Conservation (phyloP, 1,140 invertebrate species). For the Magallana gigas region DNA sequence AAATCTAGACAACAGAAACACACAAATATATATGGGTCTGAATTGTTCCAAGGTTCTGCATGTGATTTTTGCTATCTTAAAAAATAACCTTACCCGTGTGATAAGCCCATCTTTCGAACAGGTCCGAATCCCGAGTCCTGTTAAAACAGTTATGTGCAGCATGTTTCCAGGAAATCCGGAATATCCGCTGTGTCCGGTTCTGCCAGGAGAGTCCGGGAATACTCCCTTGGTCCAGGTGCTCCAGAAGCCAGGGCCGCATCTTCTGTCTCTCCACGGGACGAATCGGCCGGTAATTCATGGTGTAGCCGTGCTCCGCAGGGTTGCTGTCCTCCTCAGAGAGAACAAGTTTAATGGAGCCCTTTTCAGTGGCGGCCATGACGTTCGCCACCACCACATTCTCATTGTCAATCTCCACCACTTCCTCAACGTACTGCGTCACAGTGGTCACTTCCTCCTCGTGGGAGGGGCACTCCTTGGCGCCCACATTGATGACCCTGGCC, state of each 20-base stretch:
- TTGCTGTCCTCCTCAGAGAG: background rate
- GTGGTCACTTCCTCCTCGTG: background rate
- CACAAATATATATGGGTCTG: background rate
- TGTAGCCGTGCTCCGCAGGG: background rate
- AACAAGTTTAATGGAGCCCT: slow-evolving; percentile 16
- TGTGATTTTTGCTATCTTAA: background rate
- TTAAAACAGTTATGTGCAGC: slow-evolving; percentile 70
- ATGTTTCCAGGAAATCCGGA: slow-evolving; percentile 73
- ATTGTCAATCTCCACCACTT: slow-evolving; percentile 21
- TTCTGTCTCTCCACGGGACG: slow-evolving; percentile 64
- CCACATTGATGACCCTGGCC: background rate
- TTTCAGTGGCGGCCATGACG: background rate
- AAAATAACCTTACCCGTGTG: slow-evolving; percentile 66
- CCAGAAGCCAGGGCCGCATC: slow-evolving; percentile 68
- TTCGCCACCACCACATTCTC: slow-evolving; percentile 1
- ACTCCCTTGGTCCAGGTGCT: slow-evolving; percentile 58
- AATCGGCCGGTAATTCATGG: slow-evolving; percentile 52
- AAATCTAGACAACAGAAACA: background rate
- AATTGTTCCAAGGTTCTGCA: background rate
- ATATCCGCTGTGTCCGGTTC: slow-evolving; percentile 63
- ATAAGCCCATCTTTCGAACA: slow-evolving; percentile 70
- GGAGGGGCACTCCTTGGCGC: background rate
- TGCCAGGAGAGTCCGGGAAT: slow-evolving; percentile 68
- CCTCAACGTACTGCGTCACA: background rate
- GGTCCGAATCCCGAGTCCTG: slow-evolving; percentile 60